phyloP scores from a whole-genome alignment of 2,797 vertebrate genomes.

The Bovichtus diacanthus region DNA sequence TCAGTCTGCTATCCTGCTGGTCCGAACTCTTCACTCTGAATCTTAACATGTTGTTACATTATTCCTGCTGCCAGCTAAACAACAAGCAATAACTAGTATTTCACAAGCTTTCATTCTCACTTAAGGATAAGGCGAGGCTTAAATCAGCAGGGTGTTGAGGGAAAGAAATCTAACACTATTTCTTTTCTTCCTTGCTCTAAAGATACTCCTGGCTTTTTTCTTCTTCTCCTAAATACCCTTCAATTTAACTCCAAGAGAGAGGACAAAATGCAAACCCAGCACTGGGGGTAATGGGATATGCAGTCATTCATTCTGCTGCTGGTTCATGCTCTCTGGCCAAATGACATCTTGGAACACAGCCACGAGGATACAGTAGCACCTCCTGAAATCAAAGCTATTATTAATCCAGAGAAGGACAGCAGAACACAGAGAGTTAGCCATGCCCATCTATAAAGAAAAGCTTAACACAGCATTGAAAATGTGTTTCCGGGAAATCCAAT shows the following conservation, averaged over 20 bases:
- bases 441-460: constrained; percentile 44
- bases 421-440: constrained; percentile 39
- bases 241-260: constrained; percentile 65
- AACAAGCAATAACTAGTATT: constrained; percentile 56
- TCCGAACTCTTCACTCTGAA: constrained; percentile 64
- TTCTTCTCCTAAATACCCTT: constrained; percentile 61
- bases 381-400: constrained; percentile 76
- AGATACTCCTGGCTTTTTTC: constrained; percentile 34
- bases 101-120: constrained; percentile 55
- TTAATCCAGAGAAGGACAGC: constrained; percentile 73
- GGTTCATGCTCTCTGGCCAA: constrained; percentile 80
- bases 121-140: constrained; percentile 46
- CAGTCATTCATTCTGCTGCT: constrained; percentile 80
- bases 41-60: constrained; percentile 77
- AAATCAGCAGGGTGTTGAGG: constrained; percentile 53
- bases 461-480: constrained; percentile 51
- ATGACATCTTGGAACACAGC: constrained; percentile 77
- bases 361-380: constrained; percentile 74
- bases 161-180: constrained; percentile 49
- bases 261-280: constrained; percentile 80
- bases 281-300: constrained; percentile 80
- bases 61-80: constrained; percentile 59
- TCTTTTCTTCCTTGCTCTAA: constrained; percentile 40
- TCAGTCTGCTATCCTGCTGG: constrained; percentile 71
- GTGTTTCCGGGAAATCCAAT: constrained; percentile 47